phyloP scores from a whole-genome alignment of 2,888 invertebrate genomes.

The Tetrapedia diversipes region DNA sequence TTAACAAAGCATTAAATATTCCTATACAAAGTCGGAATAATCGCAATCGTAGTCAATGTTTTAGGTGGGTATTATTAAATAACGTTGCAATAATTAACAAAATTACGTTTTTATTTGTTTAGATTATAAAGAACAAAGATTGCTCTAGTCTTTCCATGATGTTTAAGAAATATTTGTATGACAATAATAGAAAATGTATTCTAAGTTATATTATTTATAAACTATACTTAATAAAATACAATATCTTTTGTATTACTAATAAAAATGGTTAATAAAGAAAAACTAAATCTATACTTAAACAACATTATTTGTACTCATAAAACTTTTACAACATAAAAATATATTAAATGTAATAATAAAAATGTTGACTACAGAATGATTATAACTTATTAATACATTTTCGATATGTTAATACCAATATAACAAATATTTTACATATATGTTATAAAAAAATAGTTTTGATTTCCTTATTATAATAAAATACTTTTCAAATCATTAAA shows the following conservation, averaged over 20 bases:
- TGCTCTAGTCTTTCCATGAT: too few species aligned
- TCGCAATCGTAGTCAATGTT: background rate
- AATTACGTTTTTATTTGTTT: constrained; percentile 23
- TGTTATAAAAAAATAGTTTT: background rate
- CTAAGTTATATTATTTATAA: constrained; percentile 1
- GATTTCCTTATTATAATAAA: background rate
- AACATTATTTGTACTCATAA: too few species aligned
- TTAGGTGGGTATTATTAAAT: background rate
- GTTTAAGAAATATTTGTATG: background rate
- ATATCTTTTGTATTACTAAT: too few species aligned
- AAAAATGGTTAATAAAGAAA: too few species aligned
- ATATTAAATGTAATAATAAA: too few species aligned
- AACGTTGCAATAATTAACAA: background rate
- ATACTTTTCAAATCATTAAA: background rate
- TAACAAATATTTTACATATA: background rate
- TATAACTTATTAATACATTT: too few species aligned
- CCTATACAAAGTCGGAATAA: constrained; percentile 22
- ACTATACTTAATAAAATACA: background rate
- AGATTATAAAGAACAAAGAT: background rate
- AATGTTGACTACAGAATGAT: too few species aligned
- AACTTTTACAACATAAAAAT: too few species aligned
- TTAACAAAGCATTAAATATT: constrained; percentile 25
- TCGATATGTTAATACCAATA: background rate
- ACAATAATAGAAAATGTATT: background rate
- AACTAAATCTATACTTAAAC: background rate